Percentiles rank a stretch among this genome's conserved stretches.
Conservation (phyloP, 1,140 invertebrate species). For the Papilio dardanus region DNA sequence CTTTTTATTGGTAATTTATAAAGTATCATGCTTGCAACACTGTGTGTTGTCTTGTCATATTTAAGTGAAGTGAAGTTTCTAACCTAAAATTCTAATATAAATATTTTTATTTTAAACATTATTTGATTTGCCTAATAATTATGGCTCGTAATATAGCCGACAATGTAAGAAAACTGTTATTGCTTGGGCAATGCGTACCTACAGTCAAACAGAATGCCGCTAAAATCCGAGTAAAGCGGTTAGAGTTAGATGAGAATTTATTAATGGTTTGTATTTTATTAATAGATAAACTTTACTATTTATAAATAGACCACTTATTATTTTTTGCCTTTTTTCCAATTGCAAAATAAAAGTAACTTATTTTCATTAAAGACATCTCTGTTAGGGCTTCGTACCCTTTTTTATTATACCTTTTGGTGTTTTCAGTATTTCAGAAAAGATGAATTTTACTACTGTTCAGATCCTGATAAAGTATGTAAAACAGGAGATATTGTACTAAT, state of each 20-base stretch:
- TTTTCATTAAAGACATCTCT: not conserved
- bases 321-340: not conserved
- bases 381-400: not conserved
- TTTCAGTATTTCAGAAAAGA: conserved; percentile 90
- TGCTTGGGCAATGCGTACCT: conserved; percentile 89
- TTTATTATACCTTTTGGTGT: conserved; percentile 42
- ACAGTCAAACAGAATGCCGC: conserved; percentile 88
- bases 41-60: not conserved
- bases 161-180: conserved; percentile 68
- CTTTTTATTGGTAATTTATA: not conserved
- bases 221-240: conserved; percentile 87
- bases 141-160: conserved; percentile 69
- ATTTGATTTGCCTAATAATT: not conserved
- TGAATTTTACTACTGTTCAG: conserved; percentile 88
- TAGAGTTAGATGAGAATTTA: conserved; percentile 87
- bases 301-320: not conserved
- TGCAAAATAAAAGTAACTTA: not conserved
- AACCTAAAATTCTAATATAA: not conserved
- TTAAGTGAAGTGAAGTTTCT: not conserved
- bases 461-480: conserved; percentile 90
- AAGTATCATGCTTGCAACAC: not conserved
- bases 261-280: conserved; percentile 86
- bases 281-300: not conserved
- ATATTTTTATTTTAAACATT: conserved; percentile 5
- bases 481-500: conserved; percentile 92